phyloP scores from a whole-genome alignment of 2,888 invertebrate species.

The Cephus sareptanus region DNA sequence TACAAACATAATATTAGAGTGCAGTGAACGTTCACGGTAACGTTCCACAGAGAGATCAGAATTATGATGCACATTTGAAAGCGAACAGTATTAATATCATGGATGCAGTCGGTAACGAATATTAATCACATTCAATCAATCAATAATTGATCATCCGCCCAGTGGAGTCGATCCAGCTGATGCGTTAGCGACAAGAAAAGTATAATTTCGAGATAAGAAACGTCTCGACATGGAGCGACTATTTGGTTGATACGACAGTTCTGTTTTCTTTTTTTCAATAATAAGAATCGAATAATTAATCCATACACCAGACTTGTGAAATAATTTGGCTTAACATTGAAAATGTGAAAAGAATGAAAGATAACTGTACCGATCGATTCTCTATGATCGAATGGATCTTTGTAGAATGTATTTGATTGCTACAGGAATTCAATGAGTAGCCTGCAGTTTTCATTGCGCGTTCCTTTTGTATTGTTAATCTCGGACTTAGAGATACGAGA shows the following conservation, averaged over 20 bases:
- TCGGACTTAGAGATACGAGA: background rate
- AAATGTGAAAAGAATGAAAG: background rate
- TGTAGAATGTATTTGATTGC: background rate
- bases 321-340: no score
- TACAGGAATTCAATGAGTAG: background rate
- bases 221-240: background rate
- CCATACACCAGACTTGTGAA: no score
- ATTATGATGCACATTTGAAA: background rate
- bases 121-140: background rate
- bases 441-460: background rate
- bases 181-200: background rate
- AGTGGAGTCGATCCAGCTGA: background rate
- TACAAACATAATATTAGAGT: background rate
- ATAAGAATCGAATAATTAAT: background rate
- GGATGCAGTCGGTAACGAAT: background rate
- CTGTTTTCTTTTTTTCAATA: background rate
- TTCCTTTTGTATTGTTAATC: background rate
- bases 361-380: background rate
- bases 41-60: background rate
- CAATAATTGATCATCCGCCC: background rate
- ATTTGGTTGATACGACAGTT: background rate
- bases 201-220: background rate
- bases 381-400: background rate
- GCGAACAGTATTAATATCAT: conserved; percentile 4
- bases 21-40: background rate